phyloP scores from a whole-genome alignment of 2,797 vertebrate genomes.

The Eulemur coronatus region DNA sequence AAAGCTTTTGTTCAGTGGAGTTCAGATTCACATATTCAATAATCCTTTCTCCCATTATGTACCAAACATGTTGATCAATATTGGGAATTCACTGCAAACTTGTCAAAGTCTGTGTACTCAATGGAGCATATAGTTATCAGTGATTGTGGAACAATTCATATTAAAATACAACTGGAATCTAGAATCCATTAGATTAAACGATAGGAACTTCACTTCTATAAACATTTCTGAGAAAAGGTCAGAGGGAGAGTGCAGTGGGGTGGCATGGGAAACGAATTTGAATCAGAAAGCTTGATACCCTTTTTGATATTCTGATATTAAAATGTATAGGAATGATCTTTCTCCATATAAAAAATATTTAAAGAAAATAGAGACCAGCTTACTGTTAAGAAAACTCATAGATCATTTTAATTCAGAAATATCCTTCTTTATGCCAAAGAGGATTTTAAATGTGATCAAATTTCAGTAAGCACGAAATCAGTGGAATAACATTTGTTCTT shows the following conservation, averaged over 20 bases:
- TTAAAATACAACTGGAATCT: not conserved
- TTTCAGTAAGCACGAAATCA: not conserved
- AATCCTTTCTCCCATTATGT: not conserved
- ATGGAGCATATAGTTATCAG: not conserved
- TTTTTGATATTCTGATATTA: not conserved
- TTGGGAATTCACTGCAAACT: not conserved
- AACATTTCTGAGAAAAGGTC: not conserved
- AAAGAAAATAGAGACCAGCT: not conserved
- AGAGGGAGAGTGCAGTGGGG: rapidly evolving
- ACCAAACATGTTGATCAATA: not conserved
- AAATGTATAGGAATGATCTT: not conserved
- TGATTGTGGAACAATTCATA: not conserved
- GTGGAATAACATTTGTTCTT: not conserved
- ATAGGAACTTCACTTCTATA: not conserved
- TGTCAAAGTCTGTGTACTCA: not conserved
- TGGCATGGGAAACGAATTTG: not conserved
- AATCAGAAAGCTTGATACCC: not conserved
- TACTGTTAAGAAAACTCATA: not conserved
- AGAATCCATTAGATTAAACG: not conserved
- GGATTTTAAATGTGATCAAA: not conserved
- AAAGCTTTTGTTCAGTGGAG: not conserved
- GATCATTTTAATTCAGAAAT: not conserved
- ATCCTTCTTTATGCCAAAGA: not conserved
- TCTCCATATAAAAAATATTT: not conserved
- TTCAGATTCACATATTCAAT: not conserved